Conservation (phyloP, 1,140 invertebrate species). For the Globodera rostochiensis region DNA sequence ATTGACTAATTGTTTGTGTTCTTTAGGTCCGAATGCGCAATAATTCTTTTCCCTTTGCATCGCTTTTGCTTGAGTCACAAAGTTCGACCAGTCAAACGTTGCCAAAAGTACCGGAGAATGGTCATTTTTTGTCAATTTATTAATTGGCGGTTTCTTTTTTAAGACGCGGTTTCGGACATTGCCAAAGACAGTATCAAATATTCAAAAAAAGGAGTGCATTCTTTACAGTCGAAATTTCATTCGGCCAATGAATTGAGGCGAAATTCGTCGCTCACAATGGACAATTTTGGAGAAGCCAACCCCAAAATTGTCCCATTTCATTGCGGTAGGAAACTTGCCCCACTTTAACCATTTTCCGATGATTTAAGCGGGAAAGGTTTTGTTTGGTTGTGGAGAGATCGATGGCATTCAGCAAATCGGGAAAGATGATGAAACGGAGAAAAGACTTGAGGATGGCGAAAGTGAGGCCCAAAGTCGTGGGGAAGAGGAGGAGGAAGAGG, state of each 20-base stretch:
- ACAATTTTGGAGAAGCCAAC: neutral
- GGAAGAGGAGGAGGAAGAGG: conserved; percentile 31
- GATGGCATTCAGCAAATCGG: neutral
- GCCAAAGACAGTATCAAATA: neutral
- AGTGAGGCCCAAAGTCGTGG: conserved; percentile 17
- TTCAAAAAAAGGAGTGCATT: conserved; percentile 3
- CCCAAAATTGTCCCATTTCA: neutral
- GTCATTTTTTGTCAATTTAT: neutral
- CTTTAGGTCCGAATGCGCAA: conserved; percentile 39
- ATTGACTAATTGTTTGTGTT: neutral
- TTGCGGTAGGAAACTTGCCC: neutral
- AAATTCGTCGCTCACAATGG: neutral
- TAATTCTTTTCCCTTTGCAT: conserved; percentile 43
- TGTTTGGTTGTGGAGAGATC: neutral
- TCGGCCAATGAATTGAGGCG: neutral
- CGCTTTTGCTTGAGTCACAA: conserved; percentile 38
- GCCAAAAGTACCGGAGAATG: conserved; percentile 38
- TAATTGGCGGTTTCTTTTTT: conserved; percentile 20
- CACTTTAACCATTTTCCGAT: neutral
- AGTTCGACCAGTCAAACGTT: conserved; percentile 37
- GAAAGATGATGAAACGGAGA: neutral
- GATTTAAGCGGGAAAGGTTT: conserved; percentile 1
- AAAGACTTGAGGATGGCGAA: conserved; percentile 5
- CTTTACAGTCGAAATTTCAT: neutral
- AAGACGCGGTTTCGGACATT: neutral